Conservation (phyloP, 2,113 vertebrate genomes). For the Anhinga rufa region DNA sequence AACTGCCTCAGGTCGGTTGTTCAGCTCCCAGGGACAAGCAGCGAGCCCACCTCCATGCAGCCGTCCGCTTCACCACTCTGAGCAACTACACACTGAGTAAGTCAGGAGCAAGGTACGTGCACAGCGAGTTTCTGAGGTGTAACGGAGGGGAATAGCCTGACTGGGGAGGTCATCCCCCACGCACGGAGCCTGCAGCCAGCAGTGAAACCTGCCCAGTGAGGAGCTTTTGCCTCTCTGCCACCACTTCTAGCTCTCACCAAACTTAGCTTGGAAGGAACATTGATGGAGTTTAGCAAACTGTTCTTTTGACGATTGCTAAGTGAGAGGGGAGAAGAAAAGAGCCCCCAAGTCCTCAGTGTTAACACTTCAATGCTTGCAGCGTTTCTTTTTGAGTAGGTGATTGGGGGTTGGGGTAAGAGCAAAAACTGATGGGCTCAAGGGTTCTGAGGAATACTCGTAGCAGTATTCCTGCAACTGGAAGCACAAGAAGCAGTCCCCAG, state of each 20-base stretch:
- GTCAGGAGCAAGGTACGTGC: background rate
- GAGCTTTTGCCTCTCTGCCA: background rate
- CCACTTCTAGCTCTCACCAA: accelerated
- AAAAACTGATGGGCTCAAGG: background rate
- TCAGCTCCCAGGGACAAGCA: background rate
- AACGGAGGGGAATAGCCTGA: background rate
- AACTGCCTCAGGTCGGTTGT: background rate
- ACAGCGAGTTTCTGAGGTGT: background rate
- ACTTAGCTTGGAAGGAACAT: background rate
- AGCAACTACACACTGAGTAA: background rate
- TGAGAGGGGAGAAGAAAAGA: background rate
- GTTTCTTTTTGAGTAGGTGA: background rate
- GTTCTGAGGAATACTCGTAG: background rate
- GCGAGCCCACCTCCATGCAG: background rate
- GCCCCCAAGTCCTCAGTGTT: background rate
- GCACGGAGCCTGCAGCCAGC: accelerated
- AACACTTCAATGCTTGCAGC: background rate
- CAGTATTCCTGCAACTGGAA: background rate
- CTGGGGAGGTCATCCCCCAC: background rate
- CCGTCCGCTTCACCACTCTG: background rate
- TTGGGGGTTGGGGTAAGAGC: background rate
- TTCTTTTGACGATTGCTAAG: background rate
- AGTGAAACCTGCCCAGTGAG: background rate
- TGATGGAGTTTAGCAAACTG: background rate
- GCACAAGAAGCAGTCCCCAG: background rate